phyloP scores from a whole-genome alignment of 1,140 invertebrate genomes.

The Micrasema longulum region DNA sequence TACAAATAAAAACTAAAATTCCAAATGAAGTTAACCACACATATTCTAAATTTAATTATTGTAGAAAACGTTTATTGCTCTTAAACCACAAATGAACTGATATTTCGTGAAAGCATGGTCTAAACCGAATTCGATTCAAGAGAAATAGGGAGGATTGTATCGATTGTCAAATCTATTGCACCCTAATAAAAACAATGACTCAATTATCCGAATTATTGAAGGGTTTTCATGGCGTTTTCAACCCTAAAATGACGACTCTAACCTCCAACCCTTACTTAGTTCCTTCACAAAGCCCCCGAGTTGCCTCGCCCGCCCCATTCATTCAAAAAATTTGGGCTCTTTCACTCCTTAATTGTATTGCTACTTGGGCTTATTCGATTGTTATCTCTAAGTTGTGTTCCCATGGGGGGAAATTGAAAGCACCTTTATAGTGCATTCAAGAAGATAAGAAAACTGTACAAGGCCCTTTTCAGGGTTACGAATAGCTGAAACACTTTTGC shows the following conservation, averaged over 20 bases:
- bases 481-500: too few species aligned
- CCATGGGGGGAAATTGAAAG: conserved; percentile 7
- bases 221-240: not conserved
- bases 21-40: too few species aligned
- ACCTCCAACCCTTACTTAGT: not conserved
- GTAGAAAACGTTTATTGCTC: too few species aligned
- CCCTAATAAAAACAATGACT: conserved; percentile 16
- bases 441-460: not conserved
- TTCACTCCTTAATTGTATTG: conserved; percentile 31
- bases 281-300: conserved; percentile 3
- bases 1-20: too few species aligned
- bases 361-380: conserved; percentile 10
- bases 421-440: not conserved
- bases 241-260: conserved; percentile 5
- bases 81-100: too few species aligned
- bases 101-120: too few species aligned
- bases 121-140: too few species aligned
- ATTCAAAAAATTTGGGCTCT: conserved; percentile 12
- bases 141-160: not conserved
- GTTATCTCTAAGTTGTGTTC: conserved; percentile 29
- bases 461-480: not conserved
- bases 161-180: conserved; percentile 22
- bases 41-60: too few species aligned
- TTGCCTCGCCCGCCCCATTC: conserved; percentile 18
- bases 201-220: conserved; percentile 24